Conservation (phyloP, 1,140 invertebrate genomes). For the Ooceraea biroi region DNA sequence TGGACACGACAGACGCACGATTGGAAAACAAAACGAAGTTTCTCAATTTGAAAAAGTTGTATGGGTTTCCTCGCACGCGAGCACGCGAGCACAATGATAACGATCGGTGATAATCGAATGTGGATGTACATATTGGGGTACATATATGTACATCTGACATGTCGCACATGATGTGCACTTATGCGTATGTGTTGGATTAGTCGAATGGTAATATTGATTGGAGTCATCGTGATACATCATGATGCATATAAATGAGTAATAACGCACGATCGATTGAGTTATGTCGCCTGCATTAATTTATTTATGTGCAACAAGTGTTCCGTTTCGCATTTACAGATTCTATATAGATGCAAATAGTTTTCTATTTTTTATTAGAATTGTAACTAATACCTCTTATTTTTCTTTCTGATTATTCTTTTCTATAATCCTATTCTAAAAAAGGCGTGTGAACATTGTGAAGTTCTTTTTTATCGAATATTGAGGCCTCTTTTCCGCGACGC, state of each 20-base stretch:
- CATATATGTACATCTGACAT: not conserved
- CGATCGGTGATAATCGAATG: conserved; percentile 4
- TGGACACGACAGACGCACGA: not conserved
- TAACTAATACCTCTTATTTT: not conserved
- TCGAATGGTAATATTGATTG: conserved; percentile 5
- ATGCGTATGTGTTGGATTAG: not conserved
- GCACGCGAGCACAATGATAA: not conserved
- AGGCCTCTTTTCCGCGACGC: too few species aligned
- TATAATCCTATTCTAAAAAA: too few species aligned
- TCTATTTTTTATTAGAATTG: not conserved
- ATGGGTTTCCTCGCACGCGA: not conserved
- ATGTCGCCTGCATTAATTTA: too few species aligned
- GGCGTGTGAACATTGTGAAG: too few species aligned
- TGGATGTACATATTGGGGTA: too few species aligned
- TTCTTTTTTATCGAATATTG: too few species aligned
- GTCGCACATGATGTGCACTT: too few species aligned
- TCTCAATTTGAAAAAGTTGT: conserved; percentile 23
- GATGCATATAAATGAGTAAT: not conserved
- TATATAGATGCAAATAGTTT: not conserved
- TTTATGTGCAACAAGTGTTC: not conserved
- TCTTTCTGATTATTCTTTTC: not conserved
- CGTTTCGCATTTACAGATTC: not conserved
- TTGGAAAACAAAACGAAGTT: conserved; percentile 45
- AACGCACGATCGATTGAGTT: too few species aligned
- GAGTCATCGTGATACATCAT: not conserved